Evolutionary conservation across 2,888 invertebrate genomes (phyloP), one percentile per base, ranked within the genome.

Genomic region (Blomia tropicalis): DNA sequence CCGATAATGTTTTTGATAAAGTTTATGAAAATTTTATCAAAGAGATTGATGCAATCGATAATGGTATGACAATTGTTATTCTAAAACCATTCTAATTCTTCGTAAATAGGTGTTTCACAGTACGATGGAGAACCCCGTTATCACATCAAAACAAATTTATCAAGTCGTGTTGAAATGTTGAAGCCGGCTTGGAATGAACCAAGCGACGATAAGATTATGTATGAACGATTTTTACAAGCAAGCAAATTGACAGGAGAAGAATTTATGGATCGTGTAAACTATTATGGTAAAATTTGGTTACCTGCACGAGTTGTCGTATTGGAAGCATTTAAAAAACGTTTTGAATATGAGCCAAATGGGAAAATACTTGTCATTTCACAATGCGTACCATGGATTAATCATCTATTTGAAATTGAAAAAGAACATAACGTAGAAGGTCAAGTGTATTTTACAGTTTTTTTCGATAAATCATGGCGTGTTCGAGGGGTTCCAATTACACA

Each of bases 21-120:
- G 78, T 96, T 0, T 98, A 98, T 73, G 83, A 85, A 67, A 80
- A 80, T 63, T 85, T 96, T 62, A 82, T 98, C 17, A 83, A 85
- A 76, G 93, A 95, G 78, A 79, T 98, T 64, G 98, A 98, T 76
- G 96, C 86, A 1, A 85, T 95, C 62, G 98, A 98, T 73, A 98
- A 98, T 77, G 98, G 96, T n/a, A 79, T 43, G 36, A 2, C 2
- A 4, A 17, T 25, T 19, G 23, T 23, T 2, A 23, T 51, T 47
- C 2, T 32, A n/a, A n/a, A n/a, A n/a, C n/a, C n/a, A n/a, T n/a
- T n/a, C n/a, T n/a, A n/a, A n/a, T n/a, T n/a, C n/a, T n/a, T n/a
- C n/a, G n/a, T n/a, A n/a, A 4, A 29, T 31, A 62, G 62, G 66
- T 7, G 43, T 66, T 32, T 47, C 30, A 19, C 63, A 65, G 29